These are phyloP conservation scores for Drosophila pectinifera DNA, from an alignment of 1,140 invertebrate species.

Conservation along the genomic window DNA sequence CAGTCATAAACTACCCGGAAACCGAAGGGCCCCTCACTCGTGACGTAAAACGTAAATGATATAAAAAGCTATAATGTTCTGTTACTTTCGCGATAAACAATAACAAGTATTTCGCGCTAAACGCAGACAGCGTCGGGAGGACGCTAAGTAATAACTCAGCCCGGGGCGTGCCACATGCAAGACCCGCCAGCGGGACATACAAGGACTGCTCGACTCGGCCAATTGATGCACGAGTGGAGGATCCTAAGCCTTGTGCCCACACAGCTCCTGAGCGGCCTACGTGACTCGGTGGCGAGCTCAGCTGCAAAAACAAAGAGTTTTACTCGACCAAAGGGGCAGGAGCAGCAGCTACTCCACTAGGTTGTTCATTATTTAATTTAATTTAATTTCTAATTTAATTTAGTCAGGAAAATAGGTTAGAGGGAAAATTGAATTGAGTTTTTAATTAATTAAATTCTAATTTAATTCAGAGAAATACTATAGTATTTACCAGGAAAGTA, in stretches of 20 bases:
- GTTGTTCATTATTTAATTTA: background rate
- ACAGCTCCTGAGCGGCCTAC: constrained; percentile 11
- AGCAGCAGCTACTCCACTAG: background rate
- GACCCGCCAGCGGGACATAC: constrained; percentile 39
- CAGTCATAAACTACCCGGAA: constrained; percentile 71
- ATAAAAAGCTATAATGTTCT: constrained; percentile 79
- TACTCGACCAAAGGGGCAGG: background rate
- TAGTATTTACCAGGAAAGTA: too few species aligned
- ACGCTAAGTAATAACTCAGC: constrained; percentile 54
- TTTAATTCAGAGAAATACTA: too few species aligned
- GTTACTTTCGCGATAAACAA: constrained; percentile 76
- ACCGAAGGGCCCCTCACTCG: constrained; percentile 16
- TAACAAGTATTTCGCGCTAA: constrained; percentile 60
- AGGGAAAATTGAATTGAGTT: background rate
- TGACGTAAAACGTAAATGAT: constrained; percentile 76
- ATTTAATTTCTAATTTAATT: too few species aligned
- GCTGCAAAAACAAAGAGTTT: background rate
- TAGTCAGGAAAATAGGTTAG: background rate
- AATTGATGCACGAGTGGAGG: constrained; percentile 46
- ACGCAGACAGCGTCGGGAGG: constrained; percentile 45
- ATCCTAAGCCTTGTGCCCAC: constrained; percentile 24
- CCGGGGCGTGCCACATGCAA: constrained; percentile 68
- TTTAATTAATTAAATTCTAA: background rate
- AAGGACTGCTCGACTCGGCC: constrained; percentile 27
- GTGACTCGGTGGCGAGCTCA: constrained; percentile 18